Percentiles rank a stretch among this genome's conserved stretches.
phyloP scores from a whole-genome alignment of 2,888 invertebrate species.

The Omphaloscelis lunosa region DNA sequence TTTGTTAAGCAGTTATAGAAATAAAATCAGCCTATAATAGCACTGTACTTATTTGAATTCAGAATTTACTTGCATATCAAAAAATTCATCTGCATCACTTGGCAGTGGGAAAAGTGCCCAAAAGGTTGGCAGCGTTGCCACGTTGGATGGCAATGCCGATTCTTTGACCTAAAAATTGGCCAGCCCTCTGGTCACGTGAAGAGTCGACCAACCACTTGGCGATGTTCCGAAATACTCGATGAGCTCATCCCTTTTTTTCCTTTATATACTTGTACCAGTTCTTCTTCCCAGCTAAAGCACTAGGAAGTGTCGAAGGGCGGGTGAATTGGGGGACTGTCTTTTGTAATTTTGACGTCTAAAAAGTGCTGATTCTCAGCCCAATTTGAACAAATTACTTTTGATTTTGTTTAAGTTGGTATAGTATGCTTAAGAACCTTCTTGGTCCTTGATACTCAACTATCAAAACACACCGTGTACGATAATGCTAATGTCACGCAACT shows the following conservation, averaged over 20 bases:
- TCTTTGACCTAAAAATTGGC: too few species aligned
- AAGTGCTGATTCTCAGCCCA: neutral
- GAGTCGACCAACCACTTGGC: too few species aligned
- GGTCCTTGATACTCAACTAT: slow-evolving; percentile 45
- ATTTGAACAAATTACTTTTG: neutral
- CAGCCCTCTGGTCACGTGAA: too few species aligned
- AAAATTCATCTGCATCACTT: too few species aligned
- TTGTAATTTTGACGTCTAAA: neutral
- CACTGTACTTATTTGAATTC: neutral
- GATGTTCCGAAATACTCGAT: too few species aligned
- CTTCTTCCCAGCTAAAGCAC: neutral
- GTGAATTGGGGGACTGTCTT: neutral
- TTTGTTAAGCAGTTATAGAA: neutral
- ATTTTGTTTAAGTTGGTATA: neutral
- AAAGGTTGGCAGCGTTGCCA: too few species aligned
- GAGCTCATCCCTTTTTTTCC: too few species aligned
- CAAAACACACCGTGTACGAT: slow-evolving; percentile 43
- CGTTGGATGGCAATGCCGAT: too few species aligned
- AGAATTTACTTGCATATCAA: neutral
- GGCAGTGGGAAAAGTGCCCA: too few species aligned
- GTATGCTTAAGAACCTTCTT: slow-evolving; percentile 14
- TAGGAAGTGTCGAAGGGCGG: neutral
- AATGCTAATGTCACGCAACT: slow-evolving; percentile 59
- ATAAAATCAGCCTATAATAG: neutral
- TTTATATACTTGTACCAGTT: neutral